A percentile compares a stretch with the other conserved stretches of the same genome.
phyloP scores from a whole-genome alignment of 2,888 invertebrate species.

The Napeogenes inachia region DNA sequence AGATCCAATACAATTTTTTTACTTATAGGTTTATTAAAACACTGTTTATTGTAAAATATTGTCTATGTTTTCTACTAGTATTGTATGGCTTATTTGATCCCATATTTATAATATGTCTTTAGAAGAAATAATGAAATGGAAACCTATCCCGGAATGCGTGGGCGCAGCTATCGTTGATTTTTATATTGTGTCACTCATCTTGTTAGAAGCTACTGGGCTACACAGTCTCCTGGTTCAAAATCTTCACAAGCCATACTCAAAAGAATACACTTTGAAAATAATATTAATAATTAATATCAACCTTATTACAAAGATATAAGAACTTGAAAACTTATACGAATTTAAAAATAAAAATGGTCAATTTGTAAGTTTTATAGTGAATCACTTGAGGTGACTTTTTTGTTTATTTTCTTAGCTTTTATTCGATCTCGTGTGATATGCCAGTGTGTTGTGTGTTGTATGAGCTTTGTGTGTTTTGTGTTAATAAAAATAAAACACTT shows the following conservation, averaged over 20 bases:
- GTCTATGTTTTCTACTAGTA: too few relatives aligned
- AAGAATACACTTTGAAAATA: slow-evolving; percentile 31
- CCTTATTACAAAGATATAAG: slow-evolving; percentile 27
- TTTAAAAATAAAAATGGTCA: slow-evolving; percentile 30
- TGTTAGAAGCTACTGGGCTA: slow-evolving; percentile 68
- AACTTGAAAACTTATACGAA: slow-evolving; percentile 5
- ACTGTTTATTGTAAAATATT: too few relatives aligned
- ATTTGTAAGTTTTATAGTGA: slow-evolving; percentile 54
- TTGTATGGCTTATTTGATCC: too few relatives aligned
- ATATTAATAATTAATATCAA: slow-evolving; percentile 12
- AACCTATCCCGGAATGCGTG: slow-evolving; percentile 47
- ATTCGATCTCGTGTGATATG: slow-evolving; percentile 61
- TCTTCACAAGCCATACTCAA: slow-evolving; percentile 44
- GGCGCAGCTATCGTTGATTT: slow-evolving; percentile 60
- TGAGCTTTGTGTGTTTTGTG: slow-evolving; percentile 45
- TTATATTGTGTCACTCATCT: slow-evolving; percentile 59
- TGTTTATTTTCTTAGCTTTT: slow-evolving; percentile 37
- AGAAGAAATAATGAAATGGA: slow-evolving; percentile 32
- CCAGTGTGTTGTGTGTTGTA: slow-evolving; percentile 50
- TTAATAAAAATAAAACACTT: slow-evolving; percentile 46
- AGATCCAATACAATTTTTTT: too few relatives aligned
- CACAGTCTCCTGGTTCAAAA: slow-evolving; percentile 43
- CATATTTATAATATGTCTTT: too few relatives aligned
- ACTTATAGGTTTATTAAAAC: too few relatives aligned
- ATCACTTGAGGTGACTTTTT: slow-evolving; percentile 53